These are phyloP conservation scores for Lepus americanus DNA, from an alignment of 2,113 vertebrate genomes.

Conservation along the genomic window DNA sequence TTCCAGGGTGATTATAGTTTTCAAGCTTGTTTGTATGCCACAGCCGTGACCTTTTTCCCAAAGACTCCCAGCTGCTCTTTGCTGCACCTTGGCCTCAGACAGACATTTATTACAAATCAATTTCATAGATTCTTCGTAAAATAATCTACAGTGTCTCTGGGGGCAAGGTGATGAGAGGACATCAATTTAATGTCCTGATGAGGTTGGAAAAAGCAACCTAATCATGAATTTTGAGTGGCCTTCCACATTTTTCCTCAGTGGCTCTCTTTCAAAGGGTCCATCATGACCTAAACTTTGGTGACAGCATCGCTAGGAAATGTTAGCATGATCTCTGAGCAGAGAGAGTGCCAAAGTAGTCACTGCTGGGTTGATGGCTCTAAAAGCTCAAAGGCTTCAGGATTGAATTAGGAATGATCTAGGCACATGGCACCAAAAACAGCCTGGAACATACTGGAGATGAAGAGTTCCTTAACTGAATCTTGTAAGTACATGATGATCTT, in stretches of 20 bases:
- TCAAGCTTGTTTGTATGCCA: slow-evolving; percentile 75
- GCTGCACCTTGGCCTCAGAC: slow-evolving; percentile 73
- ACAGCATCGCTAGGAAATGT: neutral
- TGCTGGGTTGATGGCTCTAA: neutral
- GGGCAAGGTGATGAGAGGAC: slow-evolving; percentile 60
- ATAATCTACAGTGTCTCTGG: slow-evolving; percentile 69
- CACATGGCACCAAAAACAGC: neutral
- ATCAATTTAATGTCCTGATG: slow-evolving; percentile 68
- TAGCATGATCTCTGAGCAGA: neutral
- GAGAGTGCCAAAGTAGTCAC: neutral
- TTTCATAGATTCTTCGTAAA: slow-evolving; percentile 80
- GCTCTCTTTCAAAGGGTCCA: neutral
- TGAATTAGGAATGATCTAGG: neutral
- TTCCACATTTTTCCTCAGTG: slow-evolving; percentile 36
- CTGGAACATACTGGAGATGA: neutral
- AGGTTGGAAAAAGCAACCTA: slow-evolving; percentile 63
- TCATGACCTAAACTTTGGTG: neutral
- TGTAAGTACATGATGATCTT: neutral
- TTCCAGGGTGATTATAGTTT: slow-evolving; percentile 81
- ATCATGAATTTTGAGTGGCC: slow-evolving; percentile 69
- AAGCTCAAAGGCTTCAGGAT: neutral
- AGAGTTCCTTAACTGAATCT: neutral
- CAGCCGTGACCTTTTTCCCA: slow-evolving; percentile 65
- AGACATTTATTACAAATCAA: slow-evolving; percentile 80
- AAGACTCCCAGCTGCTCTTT: slow-evolving; percentile 66